Evolutionary conservation across 2,113 vertebrate species (phyloP).

Genomic region (Tauraco erythrolophus): DNA sequence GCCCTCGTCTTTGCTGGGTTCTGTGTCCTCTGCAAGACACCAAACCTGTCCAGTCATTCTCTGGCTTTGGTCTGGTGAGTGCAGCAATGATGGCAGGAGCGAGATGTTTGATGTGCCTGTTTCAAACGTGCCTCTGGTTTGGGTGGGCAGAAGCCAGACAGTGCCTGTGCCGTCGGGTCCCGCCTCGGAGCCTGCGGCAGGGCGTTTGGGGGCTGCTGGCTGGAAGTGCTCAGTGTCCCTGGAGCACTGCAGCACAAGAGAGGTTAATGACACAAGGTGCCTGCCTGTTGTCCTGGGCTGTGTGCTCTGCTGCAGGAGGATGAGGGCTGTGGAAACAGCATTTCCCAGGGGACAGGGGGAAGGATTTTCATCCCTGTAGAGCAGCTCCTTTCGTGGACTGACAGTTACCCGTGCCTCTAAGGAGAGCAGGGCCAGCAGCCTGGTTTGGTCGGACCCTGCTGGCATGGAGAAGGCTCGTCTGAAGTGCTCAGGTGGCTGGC

Average conservation of each 20-base stretch:
- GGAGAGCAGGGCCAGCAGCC: not conserved
- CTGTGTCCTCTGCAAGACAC: not conserved
- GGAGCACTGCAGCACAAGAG: not conserved
- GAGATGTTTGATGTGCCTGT: not conserved
- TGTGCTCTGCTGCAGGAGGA: not conserved
- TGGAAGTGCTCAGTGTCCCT: not conserved
- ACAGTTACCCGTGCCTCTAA: not conserved
- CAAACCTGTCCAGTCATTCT: accelerated
- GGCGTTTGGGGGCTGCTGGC: not conserved
- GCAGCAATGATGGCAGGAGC: not conserved
- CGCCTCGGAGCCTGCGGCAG: not conserved
- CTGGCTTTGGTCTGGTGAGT: not conserved
- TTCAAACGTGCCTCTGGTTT: not conserved
- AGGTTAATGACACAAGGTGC: not conserved
- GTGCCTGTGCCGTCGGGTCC: not conserved
- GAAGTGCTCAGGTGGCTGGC: not conserved
- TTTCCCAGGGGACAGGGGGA: not conserved
- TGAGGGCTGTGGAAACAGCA: not conserved
- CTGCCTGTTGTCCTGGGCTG: not conserved
- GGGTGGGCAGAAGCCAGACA: not conserved
- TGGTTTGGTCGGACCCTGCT: not conserved
- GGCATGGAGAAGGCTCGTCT: not conserved
- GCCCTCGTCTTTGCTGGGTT: not conserved
- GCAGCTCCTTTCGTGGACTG: not conserved
- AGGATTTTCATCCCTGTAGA: not conserved